Evolutionary conservation across 1,140 invertebrate genomes (phyloP), one percentile per base, ranked within the genome.

Genomic region (Drosophila yakuba): DNA sequence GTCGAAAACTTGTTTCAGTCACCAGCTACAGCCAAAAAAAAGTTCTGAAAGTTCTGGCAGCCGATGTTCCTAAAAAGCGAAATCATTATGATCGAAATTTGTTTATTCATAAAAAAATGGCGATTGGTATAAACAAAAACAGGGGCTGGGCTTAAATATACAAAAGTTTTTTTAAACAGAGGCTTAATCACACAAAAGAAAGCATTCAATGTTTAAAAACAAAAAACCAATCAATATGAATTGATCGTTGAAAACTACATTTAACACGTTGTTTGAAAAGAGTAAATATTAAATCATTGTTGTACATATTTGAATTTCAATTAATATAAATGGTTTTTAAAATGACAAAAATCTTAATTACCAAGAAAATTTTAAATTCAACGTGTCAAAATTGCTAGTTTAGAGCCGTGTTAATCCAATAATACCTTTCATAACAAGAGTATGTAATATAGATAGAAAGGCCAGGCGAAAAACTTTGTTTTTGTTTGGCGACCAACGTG

Each of bases 1-100:
- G 74, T 45, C 38, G 63, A 68, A 62, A 77, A 79, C 72, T 80
- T 80, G 71, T 77, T 47, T 76, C 55, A 76, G 72, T 56, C 71
- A 73, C 61, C 69, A 63, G 47, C 64, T 55, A 63, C 61, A 58
- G 39, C 55, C 57, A 67, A 56, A 56, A 69, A 28, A 44, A 66
- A 81, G 61, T 61, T 58, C 17, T 62, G 52, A 61, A 43, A 62
- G 55, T 72, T 63, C 17, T 20, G 57, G 73, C 63, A 35, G 25
- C 20, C 35, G 39, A 43, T 73, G 63, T 44, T 56, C 72, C 66
- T 43, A 36, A 75, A 62, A 20, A 43, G 54, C 10, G 39, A 43
- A 32, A 36, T 71, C 48, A 44, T 44, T 17, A 17, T 11, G 20
- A 20, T 45, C 43, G 11, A 15, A 15, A 8, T 41, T 43, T 8